Conservation (phyloP, 2,888 invertebrate species). For the Buathra laborator region DNA sequence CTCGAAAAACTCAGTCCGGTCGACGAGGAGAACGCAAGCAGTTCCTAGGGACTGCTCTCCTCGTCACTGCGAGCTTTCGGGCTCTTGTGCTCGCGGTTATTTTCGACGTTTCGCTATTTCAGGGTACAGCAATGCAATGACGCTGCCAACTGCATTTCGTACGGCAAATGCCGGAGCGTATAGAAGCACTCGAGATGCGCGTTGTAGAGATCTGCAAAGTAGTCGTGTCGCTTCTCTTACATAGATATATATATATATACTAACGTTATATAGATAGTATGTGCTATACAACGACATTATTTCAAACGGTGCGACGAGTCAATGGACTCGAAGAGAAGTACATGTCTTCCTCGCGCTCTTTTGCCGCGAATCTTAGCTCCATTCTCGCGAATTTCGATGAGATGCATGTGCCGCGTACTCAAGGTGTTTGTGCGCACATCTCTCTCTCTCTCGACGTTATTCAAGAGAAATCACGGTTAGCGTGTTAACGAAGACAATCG, state of each 20-base stretch:
- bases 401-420: constrained; percentile 3
- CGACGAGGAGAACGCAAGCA: not conserved
- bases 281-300: constrained; percentile 16
- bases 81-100: constrained; percentile 48
- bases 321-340: constrained; percentile 40
- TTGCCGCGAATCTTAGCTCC: not conserved
- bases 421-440: not conserved
- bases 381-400: constrained; percentile 18
- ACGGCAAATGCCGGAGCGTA: constrained; percentile 55
- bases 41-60: not conserved
- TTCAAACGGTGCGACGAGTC: constrained; percentile 46
- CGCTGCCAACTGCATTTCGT: constrained; percentile 54
- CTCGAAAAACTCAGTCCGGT: not conserved
- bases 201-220: constrained; percentile 3
- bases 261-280: not conserved
- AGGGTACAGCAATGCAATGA: constrained; percentile 51
- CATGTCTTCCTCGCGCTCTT: not conserved
- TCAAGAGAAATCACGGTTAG: constrained; percentile 11
- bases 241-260: too few relatives aligned
- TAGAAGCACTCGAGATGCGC: constrained; percentile 37
- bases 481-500: constrained; percentile 11
- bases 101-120: constrained; percentile 64
- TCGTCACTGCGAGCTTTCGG: not conserved
- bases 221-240: not conserved
- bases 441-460: not conserved